Evolutionary conservation across 2,113 vertebrate genomes (phyloP).

Genomic region (Sebastes schlegelii): DNA sequence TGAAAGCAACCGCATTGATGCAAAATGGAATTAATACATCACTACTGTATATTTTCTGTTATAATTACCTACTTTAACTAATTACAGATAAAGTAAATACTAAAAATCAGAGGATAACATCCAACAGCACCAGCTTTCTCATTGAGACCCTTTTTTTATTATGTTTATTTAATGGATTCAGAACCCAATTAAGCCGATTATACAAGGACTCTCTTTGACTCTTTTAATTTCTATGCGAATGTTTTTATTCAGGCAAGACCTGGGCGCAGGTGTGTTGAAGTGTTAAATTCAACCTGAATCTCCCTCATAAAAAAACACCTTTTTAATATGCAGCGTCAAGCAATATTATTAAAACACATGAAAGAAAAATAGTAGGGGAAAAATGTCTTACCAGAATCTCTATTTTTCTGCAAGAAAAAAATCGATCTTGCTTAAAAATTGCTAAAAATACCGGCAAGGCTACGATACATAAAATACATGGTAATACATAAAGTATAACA

Average conservation of each 20-base stretch:
- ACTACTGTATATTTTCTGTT: neutral
- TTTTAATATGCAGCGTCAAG: neutral
- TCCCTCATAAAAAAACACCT: neutral
- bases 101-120: neutral
- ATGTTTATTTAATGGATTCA: conserved; percentile 3
- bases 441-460: no score
- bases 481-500: neutral
- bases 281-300: neutral
- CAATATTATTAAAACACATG: no score
- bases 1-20: neutral
- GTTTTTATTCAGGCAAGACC: neutral
- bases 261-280: neutral
- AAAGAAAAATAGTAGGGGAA: neutral
- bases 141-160: neutral
- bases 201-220: neutral
- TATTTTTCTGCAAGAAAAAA: neutral
- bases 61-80: conserved; percentile 39
- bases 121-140: neutral
- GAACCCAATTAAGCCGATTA: conserved; percentile 2
- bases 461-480: no score
- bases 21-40: conserved; percentile 11
- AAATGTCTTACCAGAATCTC: neutral
- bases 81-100: conserved; percentile 47
- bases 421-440: no score
- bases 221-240: neutral